Percentiles rank a stretch among this genome's conserved stretches.
Conservation (phyloP, 2,888 invertebrate genomes). For the Balanococcus diminutus region DNA sequence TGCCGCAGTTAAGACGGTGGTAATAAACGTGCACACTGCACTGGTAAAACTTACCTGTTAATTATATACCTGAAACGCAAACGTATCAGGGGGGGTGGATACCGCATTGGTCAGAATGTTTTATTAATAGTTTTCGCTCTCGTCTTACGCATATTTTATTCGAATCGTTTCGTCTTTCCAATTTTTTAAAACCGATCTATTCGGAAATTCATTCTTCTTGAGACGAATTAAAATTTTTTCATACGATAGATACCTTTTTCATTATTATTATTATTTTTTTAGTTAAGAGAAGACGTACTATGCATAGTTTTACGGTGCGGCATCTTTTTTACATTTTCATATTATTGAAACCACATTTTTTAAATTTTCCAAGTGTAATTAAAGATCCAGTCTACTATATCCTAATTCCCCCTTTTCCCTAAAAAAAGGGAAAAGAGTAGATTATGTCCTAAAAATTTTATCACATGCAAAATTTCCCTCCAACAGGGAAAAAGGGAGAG, state of each 20-base stretch:
- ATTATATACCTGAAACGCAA: slow-evolving; percentile 53
- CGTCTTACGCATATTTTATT: slow-evolving; percentile 42
- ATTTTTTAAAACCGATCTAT: not conserved
- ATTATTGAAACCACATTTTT: not conserved
- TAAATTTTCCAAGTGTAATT: not conserved
- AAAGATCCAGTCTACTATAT: not conserved
- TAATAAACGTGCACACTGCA: slow-evolving; percentile 50
- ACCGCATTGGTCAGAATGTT: slow-evolving; percentile 48
- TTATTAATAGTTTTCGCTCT: slow-evolving; percentile 52
- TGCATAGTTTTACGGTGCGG: no score
- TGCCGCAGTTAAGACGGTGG: slow-evolving; percentile 49
- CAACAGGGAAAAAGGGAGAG: no score
- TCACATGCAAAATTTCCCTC: no score
- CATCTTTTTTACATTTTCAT: not conserved
- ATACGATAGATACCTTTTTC: not conserved
- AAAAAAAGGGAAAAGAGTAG: no score
- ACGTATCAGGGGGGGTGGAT: slow-evolving; percentile 50
- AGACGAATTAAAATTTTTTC: slow-evolving; percentile 31
- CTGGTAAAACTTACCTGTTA: slow-evolving; percentile 53
- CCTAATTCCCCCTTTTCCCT: not conserved
- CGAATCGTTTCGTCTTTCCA: not conserved
- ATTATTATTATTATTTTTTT: no score
- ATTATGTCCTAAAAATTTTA: no score
- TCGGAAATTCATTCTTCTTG: slow-evolving; percentile 8
- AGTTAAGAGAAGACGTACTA: no score